Evolutionary conservation across 2,797 vertebrate genomes (phyloP).

Genomic region (Micropoecilia bifurca): DNA sequence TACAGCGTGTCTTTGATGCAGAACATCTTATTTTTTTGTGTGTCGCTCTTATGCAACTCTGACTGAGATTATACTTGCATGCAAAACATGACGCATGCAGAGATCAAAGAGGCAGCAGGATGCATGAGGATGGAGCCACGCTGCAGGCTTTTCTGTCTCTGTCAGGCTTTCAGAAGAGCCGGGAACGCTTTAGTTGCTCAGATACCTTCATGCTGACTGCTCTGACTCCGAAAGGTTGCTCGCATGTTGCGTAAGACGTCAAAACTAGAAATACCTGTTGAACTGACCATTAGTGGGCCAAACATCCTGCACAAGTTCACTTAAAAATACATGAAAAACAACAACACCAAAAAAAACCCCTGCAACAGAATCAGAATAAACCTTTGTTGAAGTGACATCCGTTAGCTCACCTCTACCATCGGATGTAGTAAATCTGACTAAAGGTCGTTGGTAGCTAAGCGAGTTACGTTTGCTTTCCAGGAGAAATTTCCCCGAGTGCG

Average conservation of each 20-base stretch:
- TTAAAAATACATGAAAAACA: background rate
- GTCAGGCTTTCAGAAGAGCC: constrained; percentile 5
- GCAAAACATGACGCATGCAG: background rate
- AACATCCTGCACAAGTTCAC: background rate
- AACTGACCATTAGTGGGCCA: background rate
- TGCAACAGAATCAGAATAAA: background rate
- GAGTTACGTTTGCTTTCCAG: background rate
- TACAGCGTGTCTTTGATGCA: background rate
- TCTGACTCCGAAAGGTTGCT: constrained; percentile 6
- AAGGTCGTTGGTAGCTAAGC: background rate
- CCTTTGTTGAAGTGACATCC: background rate
- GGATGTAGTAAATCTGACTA: background rate
- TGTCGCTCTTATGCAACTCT: background rate
- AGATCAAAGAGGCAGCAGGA: background rate
- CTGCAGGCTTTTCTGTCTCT: constrained; percentile 5
- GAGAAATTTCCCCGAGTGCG: background rate
- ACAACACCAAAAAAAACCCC: too few relatives aligned
- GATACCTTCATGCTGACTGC: background rate
- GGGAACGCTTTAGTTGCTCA: constrained; percentile 1
- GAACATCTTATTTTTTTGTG: background rate
- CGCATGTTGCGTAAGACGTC: background rate
- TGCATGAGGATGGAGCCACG: constrained; percentile 1
- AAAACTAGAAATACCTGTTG: background rate
- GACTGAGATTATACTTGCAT: constrained; percentile 4
- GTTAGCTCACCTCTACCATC: background rate